phyloP scores from a whole-genome alignment of 2,113 vertebrate species.

The Callorhinus ursinus region DNA sequence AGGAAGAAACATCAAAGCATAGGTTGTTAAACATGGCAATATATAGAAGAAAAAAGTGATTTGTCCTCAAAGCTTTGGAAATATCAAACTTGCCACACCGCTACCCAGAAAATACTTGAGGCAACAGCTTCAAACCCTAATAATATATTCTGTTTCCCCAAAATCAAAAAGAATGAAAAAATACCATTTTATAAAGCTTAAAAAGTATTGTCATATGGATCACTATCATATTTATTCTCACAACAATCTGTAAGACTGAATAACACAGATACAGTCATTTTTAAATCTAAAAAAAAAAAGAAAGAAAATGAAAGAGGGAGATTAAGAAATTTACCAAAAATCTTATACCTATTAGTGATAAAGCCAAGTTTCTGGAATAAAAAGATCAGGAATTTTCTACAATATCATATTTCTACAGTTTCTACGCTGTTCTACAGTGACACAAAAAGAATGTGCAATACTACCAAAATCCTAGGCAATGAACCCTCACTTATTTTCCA shows the following conservation, averaged over 20 bases:
- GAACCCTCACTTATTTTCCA: background rate
- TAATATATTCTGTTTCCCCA: background rate
- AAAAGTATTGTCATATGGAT: background rate
- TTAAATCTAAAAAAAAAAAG: background rate
- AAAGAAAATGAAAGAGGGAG: background rate
- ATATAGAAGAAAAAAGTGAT: background rate
- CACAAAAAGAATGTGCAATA: background rate
- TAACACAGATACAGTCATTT: background rate
- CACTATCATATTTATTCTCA: background rate
- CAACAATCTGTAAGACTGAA: background rate
- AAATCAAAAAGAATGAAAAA: constrained; percentile 39
- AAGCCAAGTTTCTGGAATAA: background rate
- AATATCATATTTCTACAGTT: background rate
- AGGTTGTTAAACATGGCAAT: background rate
- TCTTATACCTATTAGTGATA: background rate
- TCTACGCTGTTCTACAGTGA: background rate
- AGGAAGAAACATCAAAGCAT: background rate
- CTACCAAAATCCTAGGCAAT: constrained; percentile 14
- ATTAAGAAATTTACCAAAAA: background rate
- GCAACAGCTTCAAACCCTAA: background rate
- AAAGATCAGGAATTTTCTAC: constrained; percentile 12
- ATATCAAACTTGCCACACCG: background rate
- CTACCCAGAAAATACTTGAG: background rate
- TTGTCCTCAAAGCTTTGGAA: background rate
- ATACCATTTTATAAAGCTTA: constrained; percentile 23